Percentiles rank a stretch among this genome's conserved stretches.
Evolutionary conservation across 2,888 invertebrate genomes (phyloP).

Genomic region (Drosophila austrosaltans): DNA sequence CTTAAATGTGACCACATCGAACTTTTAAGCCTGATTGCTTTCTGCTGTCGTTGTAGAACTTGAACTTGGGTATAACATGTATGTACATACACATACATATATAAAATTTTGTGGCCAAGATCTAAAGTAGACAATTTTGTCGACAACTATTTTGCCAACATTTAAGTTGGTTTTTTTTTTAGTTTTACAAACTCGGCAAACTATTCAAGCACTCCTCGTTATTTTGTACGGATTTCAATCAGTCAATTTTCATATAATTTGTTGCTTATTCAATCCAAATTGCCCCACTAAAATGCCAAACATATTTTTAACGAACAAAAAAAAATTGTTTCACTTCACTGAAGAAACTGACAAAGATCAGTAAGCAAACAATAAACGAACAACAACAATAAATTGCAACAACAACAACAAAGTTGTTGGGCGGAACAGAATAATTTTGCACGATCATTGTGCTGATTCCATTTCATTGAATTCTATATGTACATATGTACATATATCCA

Average conservation of each 20-base stretch:
- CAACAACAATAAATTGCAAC: constrained; percentile 17
- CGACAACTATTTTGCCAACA: too few species aligned
- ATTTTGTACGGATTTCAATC: not conserved
- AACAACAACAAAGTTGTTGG: constrained; percentile 45
- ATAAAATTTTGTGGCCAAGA: not conserved
- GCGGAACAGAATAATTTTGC: constrained; percentile 55
- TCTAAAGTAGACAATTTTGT: too few species aligned
- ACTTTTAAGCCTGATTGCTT: constrained; percentile 43
- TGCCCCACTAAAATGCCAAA: constrained; percentile 41
- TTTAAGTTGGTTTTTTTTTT: too few species aligned
- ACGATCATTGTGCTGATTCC: constrained; percentile 67
- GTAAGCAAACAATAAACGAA: constrained; percentile 31
- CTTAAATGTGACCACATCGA: constrained; percentile 66
- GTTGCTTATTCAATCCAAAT: constrained; percentile 14
- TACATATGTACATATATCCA: not conserved
- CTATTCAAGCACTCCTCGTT: not conserved
- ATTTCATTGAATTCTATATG: constrained; percentile 29
- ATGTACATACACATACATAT: not conserved
- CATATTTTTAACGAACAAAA: constrained; percentile 20
- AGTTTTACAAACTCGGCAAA: not conserved
- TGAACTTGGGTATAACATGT: not conserved
- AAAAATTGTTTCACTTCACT: constrained; percentile 68
- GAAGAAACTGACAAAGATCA: constrained; percentile 37
- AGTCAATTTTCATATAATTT: constrained; percentile 4
- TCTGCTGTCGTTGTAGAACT: constrained; percentile 50